phyloP scores from a whole-genome alignment of 2,797 vertebrate genomes.

The Naso thynnoides region DNA sequence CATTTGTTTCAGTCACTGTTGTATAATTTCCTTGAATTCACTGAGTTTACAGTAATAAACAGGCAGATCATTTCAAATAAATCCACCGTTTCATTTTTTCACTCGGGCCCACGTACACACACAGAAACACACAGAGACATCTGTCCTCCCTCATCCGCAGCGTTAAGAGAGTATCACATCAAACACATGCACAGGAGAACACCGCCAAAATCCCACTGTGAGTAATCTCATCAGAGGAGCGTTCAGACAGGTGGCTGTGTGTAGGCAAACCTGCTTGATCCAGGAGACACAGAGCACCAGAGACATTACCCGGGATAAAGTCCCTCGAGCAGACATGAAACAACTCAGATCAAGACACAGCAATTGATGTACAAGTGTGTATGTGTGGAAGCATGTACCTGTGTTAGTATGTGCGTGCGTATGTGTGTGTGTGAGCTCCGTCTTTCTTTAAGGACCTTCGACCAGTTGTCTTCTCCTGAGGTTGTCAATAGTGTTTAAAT shows the following conservation, averaged over 20 bases:
- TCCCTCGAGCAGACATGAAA: slow-evolving; percentile 59
- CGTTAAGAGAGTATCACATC: slow-evolving; percentile 44
- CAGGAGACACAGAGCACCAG: slow-evolving; percentile 50
- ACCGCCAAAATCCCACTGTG: slow-evolving; percentile 54
- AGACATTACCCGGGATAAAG: slow-evolving; percentile 39
- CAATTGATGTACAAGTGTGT: slow-evolving; percentile 34
- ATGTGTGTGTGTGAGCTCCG: slow-evolving; percentile 1
- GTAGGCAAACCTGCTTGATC: slow-evolving; percentile 58
- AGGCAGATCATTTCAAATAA: slow-evolving; percentile 32
- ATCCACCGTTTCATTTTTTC: slow-evolving; percentile 17
- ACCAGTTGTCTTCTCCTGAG: slow-evolving; percentile 36
- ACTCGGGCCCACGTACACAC: slow-evolving; percentile 6
- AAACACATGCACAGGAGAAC: slow-evolving; percentile 31
- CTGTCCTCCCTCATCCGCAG: slow-evolving; percentile 44
- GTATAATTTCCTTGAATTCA: slow-evolving; percentile 23
- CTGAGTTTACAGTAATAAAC: slow-evolving; percentile 19
- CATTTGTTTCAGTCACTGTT: slow-evolving; percentile 19
- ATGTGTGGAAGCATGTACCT: slow-evolving; percentile 15
- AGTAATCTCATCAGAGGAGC: slow-evolving; percentile 64
- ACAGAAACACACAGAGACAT: slow-evolving; percentile 23
- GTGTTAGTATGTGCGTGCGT: slow-evolving; percentile 1
- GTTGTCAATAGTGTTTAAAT: slow-evolving; percentile 44
- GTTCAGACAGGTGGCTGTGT: slow-evolving; percentile 63
- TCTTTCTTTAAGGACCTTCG: slow-evolving; percentile 39
- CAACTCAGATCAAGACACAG: slow-evolving; percentile 36